Percentiles rank a stretch among this genome's conserved stretches.
Evolutionary conservation across 2,797 vertebrate species (phyloP).

Genomic region (Aeoliscus strigatus): DNA sequence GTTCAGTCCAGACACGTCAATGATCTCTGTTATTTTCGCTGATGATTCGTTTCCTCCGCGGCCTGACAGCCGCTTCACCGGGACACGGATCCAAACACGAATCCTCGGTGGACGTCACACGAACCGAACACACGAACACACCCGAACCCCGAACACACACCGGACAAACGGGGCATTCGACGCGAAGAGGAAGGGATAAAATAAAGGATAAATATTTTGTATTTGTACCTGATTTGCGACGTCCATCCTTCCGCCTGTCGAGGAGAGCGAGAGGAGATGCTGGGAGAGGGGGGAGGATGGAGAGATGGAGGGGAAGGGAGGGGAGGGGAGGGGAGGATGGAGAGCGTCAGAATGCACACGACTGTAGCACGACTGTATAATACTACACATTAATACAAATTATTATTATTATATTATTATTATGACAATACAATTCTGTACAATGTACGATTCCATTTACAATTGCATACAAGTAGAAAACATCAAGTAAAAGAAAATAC

Average conservation of each 20-base stretch:
- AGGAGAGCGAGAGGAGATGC: constrained; percentile 24
- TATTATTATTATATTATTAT: too few relatives aligned
- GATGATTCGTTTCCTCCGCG: neutral
- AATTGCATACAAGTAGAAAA: too few relatives aligned
- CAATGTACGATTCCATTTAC: too few relatives aligned
- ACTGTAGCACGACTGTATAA: too few relatives aligned
- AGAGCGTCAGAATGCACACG: too few relatives aligned
- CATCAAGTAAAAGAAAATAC: too few relatives aligned
- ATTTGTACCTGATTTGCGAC: constrained; percentile 60
- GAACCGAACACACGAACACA: neutral
- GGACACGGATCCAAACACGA: neutral
- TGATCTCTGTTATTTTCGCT: too few relatives aligned
- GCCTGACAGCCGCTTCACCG: neutral
- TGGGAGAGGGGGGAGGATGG: neutral
- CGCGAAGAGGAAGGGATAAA: accelerated
- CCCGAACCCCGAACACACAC: constrained; percentile 1
- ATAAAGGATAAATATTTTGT: neutral
- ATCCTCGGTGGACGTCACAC: too few relatives aligned
- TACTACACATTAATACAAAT: too few relatives aligned
- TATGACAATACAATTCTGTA: too few relatives aligned
- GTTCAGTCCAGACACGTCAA: too few relatives aligned
- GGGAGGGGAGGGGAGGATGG: neutral
- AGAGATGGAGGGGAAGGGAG: neutral
- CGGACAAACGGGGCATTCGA: too few relatives aligned
- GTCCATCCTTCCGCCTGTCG: constrained; percentile 58